phyloP scores from a whole-genome alignment of 2,888 invertebrate species.

The Catocala nupta region DNA sequence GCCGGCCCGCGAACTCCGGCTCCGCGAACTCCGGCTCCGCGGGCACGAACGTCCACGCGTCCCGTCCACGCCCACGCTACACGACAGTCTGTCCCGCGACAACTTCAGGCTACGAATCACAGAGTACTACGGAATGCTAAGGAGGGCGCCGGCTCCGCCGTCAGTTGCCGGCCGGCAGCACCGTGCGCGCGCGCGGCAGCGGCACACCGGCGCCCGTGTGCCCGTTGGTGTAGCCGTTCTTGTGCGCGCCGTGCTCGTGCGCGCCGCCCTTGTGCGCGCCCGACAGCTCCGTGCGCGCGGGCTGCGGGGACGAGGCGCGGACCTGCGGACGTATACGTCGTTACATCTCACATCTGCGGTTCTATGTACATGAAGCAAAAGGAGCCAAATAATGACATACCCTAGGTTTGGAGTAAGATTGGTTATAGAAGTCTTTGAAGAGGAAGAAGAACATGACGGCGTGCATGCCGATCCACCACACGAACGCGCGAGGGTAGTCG shows the following conservation, averaged over 20 bases:
- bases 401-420: constrained; percentile 88
- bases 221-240: constrained; percentile 79
- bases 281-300: constrained; percentile 64
- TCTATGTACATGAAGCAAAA: too few relatives aligned
- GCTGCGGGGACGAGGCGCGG: constrained; percentile 65
- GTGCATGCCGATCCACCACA: constrained; percentile 98
- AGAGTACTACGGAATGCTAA: constrained; percentile 66
- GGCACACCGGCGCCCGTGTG: constrained; percentile 59
- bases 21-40: too few relatives aligned
- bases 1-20: too few relatives aligned
- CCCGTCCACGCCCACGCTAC: too few relatives aligned
- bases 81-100: constrained; percentile 51
- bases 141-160: constrained; percentile 56
- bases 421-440: constrained; percentile 97
- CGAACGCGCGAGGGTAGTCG: constrained; percentile 97
- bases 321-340: constrained; percentile 51
- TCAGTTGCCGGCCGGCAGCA: constrained; percentile 84
- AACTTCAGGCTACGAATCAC: constrained; percentile 65
- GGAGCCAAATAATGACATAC: constrained; percentile 39
- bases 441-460: constrained; percentile 98
- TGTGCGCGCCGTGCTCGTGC: constrained; percentile 23
- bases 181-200: constrained; percentile 71
- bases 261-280: constrained; percentile 40
- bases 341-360: not conserved
- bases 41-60: constrained; percentile 46